Percentiles rank a stretch among this genome's conserved stretches.
Evolutionary conservation across 2,797 vertebrate species (phyloP).

Genomic region (Platalea minor): DNA sequence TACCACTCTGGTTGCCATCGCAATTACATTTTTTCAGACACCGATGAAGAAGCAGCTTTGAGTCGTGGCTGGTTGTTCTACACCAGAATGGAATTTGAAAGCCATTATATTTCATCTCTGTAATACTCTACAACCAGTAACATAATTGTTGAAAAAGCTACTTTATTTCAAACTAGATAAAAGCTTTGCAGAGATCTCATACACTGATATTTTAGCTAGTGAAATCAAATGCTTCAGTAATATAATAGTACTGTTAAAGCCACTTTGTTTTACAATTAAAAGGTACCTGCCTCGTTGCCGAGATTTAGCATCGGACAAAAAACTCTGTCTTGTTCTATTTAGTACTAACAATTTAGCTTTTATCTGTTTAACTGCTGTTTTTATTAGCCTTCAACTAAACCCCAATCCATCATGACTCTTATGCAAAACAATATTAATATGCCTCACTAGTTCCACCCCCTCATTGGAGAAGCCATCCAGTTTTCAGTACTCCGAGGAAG

Average conservation of each 20-base stretch:
- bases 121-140: not conserved
- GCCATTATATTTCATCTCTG: not conserved
- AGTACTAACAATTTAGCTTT: constrained; percentile 37
- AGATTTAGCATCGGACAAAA: constrained; percentile 8
- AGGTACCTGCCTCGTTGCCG: constrained; percentile 10
- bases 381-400: constrained; percentile 32
- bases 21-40: not conserved
- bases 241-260: not conserved
- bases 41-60: not conserved
- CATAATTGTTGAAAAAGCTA: constrained; percentile 4
- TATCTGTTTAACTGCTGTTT: constrained; percentile 33
- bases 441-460: constrained; percentile 13
- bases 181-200: constrained; percentile 15
- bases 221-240: constrained; percentile 19
- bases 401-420: not conserved
- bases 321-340: constrained; percentile 23
- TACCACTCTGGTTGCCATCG: not conserved
- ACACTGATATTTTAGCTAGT: not conserved
- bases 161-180: constrained; percentile 41
- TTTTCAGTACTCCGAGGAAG: not conserved
- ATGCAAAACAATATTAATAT: constrained; percentile 27
- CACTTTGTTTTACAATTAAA: constrained; percentile 48
- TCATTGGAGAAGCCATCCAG: not conserved
- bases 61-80: not conserved
- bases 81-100: constrained; percentile 22